Base-by-base conservation (phyloP, 2,113 vertebrate genomes). In the Pteruthius melanotis region DNA sequence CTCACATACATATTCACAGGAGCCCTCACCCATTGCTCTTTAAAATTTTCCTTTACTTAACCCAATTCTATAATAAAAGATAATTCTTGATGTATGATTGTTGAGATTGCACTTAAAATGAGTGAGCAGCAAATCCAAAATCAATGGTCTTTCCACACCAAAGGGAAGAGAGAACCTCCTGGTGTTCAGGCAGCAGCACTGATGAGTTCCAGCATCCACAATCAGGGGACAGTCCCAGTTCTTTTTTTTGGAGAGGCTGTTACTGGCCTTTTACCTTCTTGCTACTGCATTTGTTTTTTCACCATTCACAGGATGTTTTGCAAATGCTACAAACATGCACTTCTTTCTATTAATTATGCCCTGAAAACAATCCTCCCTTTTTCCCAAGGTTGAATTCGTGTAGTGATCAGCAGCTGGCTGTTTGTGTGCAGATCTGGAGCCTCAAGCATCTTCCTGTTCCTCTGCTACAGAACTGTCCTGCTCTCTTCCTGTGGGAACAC, bases 81-180 rank as follows among this genome's bases (percentile, higher is more conserved):
- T 40, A 59, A 8, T 17, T 10, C 5, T 47, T 42, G 8, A 30
- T 19, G 6, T 13, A 30, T 16, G 35, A 44, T 33, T 33, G 13
- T 42, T 75, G 26, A 63, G 10, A 84, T 63, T 61, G 50, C 10
- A 63, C n/a, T 63, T n/a, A 21, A 20, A 79, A 78, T 81, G 18
- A 27, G 10, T 27, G 45, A 87, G 37, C 11, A 61, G 24, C 21
- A 63, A 65, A 70, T 40, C 68, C 61, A 77, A 74, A 77, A 61
- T 6, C 21, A 33, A 15, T 1, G 1, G 4, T 35, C 27, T 24
- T 69, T 68, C 28, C 22, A 49, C 64, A 15, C 6, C 0, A 0
- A 69, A 68, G 4, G 13, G 31, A 50, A 63, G 15, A 7, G 30
- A 83, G 26, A 63, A 42, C 4, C 10, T 95, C 19, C 20, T 45